phyloP scores from a whole-genome alignment of 2,113 vertebrate species.

The Gnathonemus echidnorhynchus region DNA sequence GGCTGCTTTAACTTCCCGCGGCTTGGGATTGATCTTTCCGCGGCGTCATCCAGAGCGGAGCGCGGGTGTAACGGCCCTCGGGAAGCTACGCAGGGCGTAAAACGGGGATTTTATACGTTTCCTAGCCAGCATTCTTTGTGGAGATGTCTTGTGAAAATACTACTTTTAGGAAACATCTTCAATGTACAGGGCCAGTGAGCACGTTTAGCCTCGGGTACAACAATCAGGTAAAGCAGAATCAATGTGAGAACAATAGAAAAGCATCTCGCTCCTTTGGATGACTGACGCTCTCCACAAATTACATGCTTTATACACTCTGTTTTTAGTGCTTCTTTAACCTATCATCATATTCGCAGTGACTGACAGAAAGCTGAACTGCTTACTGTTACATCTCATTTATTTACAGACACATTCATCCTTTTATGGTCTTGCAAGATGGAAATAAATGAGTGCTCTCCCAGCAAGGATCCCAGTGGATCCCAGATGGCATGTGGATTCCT shows the following conservation, averaged over 20 bases:
- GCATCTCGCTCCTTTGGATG: background rate
- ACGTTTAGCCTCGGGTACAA: background rate
- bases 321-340: background rate
- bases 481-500: background rate
- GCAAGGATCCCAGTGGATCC: background rate
- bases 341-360: background rate
- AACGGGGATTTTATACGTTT: background rate
- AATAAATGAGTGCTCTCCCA: background rate
- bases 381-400: background rate
- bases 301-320: background rate
- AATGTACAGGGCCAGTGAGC: background rate
- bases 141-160: background rate
- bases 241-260: background rate
- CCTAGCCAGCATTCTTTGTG: background rate
- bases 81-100: background rate
- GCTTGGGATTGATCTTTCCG: background rate
- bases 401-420: background rate
- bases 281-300: background rate
- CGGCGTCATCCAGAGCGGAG: background rate
- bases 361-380: background rate
- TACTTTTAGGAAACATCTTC: background rate
- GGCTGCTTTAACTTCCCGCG: background rate
- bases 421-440: background rate
- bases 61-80: background rate
- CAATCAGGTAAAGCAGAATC: background rate